These are phyloP conservation scores for Temnothorax longispinosus DNA, from an alignment of 1,140 invertebrate genomes.

Conservation along the genomic window DNA sequence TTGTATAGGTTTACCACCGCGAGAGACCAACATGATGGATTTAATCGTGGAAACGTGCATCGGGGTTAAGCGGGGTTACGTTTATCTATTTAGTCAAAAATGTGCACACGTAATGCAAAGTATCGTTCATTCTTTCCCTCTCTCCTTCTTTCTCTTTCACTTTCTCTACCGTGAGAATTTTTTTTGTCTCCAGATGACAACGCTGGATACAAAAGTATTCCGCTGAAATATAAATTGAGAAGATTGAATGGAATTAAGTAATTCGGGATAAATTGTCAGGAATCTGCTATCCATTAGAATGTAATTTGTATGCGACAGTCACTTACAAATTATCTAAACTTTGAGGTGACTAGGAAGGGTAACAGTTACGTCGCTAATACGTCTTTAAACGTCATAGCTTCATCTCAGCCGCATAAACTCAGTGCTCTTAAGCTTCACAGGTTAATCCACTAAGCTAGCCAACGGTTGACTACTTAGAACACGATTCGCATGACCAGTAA, in stretches of 20 bases:
- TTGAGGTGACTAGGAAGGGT: not conserved
- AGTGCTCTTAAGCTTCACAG: conserved; percentile 1
- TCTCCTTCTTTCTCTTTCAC: not conserved
- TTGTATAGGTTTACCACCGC: conserved; percentile 11
- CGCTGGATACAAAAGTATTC: not conserved
- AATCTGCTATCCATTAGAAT: not conserved
- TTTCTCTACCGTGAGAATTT: not conserved
- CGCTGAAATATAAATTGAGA: not conserved
- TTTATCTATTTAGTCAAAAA: not conserved
- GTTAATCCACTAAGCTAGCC: conserved; percentile 47
- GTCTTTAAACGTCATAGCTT: conserved; percentile 52
- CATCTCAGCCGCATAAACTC: conserved; percentile 44
- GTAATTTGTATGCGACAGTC: not conserved
- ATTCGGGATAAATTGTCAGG: not conserved
- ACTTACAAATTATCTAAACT: not conserved
- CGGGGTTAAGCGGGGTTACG: not conserved
- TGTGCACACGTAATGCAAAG: not conserved
- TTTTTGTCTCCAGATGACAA: not conserved
- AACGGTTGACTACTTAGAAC: conserved; percentile 58
- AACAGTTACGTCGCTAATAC: conserved; percentile 35
- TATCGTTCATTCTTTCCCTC: not conserved
- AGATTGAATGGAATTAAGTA: no score
- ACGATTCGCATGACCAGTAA: conserved; percentile 50
- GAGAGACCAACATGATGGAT: conserved; percentile 28
- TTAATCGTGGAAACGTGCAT: conserved; percentile 18